phyloP scores from a whole-genome alignment of 1,140 invertebrate species.

The Steinernema feltiae region DNA sequence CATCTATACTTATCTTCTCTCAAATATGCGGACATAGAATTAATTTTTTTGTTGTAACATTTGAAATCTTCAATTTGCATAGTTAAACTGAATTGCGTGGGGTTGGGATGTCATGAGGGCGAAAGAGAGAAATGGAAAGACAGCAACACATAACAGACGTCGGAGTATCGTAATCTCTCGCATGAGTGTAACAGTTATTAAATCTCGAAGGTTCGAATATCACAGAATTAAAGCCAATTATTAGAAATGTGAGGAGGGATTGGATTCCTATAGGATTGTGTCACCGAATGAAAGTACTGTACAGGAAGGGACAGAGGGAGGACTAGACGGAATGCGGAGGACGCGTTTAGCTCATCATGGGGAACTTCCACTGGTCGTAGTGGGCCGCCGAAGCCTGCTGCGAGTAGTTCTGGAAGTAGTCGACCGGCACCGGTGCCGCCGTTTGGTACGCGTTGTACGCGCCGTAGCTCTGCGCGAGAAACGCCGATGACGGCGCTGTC shows the following conservation, averaged over 20 bases:
- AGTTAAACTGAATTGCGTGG: no score
- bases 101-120: no score
- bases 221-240: neutral
- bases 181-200: neutral
- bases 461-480: constrained; percentile 23
- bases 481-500: constrained; percentile 6
- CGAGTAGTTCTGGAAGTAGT: constrained; percentile 24
- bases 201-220: neutral
- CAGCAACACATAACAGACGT: neutral
- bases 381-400: neutral
- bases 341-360: constrained; percentile 4
- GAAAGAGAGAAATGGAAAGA: neutral
- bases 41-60: no score
- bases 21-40: no score
- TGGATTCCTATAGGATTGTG: neutral
- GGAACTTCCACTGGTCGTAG: constrained; percentile 25
- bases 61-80: no score
- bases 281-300: neutral
- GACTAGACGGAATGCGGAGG: neutral
- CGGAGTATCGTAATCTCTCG: neutral
- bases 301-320: neutral
- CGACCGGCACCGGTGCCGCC: constrained; percentile 7
- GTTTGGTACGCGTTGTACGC: constrained; percentile 15
- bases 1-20: no score
- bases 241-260: neutral